phyloP scores from a whole-genome alignment of 2,888 invertebrate species.

The Troglohyphantes excavatus region DNA sequence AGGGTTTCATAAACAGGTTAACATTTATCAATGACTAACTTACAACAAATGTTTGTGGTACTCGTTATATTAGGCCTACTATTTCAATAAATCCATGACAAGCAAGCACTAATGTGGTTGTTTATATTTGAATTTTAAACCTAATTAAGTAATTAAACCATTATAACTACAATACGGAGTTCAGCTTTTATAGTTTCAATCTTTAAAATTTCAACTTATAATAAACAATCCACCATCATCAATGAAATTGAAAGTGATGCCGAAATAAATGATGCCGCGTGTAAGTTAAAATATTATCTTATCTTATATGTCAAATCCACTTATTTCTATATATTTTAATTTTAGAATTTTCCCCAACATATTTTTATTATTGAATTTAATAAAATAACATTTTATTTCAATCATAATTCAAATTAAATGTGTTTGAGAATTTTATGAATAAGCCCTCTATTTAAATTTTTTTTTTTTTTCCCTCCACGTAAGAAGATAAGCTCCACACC shows the following conservation, averaged over 20 bases:
- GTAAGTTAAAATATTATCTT: background rate
- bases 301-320: background rate
- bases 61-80: constrained; percentile 34
- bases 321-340: no score
- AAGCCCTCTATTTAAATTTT: no score
- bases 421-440: no score
- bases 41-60: constrained; percentile 2
- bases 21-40: background rate
- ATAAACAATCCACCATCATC: background rate
- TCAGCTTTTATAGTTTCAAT: background rate
- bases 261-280: constrained; percentile 47
- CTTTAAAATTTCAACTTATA: background rate
- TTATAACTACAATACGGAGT: background rate
- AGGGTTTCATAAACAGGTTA: background rate
- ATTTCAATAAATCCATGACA: background rate
- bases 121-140: background rate
- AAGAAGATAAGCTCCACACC: background rate
- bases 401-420: no score
- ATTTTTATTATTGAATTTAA: no score
- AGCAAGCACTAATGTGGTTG: no score
- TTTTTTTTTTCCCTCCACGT: background rate
- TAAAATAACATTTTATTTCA: no score
- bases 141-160: background rate
- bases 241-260: constrained; percentile 70
- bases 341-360: no score